These are phyloP conservation scores for Drosophila flavopinicola DNA, from an alignment of 2,888 invertebrate species.

Conservation along the genomic window DNA sequence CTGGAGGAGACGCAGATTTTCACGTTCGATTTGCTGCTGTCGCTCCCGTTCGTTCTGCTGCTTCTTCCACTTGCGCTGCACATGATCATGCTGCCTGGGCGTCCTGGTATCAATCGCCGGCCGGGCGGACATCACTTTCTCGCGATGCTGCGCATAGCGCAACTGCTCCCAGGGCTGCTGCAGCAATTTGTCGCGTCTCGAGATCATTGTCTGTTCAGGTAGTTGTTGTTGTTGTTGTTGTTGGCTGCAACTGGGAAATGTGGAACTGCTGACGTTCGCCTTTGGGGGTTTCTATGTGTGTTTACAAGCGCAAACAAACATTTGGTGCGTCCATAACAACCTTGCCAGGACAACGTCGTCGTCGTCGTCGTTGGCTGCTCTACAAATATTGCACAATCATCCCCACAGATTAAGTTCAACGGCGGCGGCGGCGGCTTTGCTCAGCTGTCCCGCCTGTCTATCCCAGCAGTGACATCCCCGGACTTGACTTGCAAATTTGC, in stretches of 20 bases:
- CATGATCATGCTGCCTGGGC: constrained; percentile 88
- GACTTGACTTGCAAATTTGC: constrained; percentile 79
- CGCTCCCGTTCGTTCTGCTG: constrained; percentile 89
- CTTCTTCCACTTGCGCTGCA: constrained; percentile 89
- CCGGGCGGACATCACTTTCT: constrained; percentile 88
- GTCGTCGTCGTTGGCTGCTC: constrained; percentile 41
- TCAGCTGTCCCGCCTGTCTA: constrained; percentile 74
- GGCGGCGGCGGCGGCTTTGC: constrained; percentile 68
- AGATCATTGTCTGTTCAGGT: constrained; percentile 86
- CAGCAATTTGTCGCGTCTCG: constrained; percentile 89
- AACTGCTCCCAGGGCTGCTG: constrained; percentile 89
- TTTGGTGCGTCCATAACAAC: constrained; percentile 68
- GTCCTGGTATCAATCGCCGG: constrained; percentile 88
- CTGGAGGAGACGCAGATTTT: constrained; percentile 89
- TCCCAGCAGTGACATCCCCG: constrained; percentile 69
- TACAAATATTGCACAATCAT: constrained; percentile 73
- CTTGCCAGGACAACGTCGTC: constrained; percentile 72
- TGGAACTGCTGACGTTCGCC: constrained; percentile 6
- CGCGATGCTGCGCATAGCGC: constrained; percentile 88
- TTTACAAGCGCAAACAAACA: constrained; percentile 67
- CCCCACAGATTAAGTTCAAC: constrained; percentile 71
- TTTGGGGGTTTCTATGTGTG: constrained; percentile 32
- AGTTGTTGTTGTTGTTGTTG: constrained; percentile 1
- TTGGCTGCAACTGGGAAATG: constrained; percentile 16
- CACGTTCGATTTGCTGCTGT: constrained; percentile 87